These are phyloP conservation scores for Cryptotermes secundus DNA, from an alignment of 1,140 invertebrate genomes.

Conservation along the genomic window DNA sequence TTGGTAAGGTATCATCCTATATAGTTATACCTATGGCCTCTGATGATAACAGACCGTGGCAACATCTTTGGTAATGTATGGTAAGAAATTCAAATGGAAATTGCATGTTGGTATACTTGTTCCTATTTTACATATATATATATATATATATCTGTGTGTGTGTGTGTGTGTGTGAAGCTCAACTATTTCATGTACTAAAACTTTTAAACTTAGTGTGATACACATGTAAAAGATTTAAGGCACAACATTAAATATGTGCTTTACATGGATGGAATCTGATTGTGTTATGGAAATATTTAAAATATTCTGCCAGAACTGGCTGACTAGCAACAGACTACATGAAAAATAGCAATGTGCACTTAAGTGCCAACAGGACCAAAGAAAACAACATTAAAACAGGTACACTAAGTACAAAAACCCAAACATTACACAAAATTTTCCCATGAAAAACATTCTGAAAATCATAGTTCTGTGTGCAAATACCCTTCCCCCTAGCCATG, in stretches of 20 bases:
- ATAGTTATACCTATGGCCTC: neutral
- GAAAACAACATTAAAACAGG: constrained; percentile 45
- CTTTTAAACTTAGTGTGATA: neutral
- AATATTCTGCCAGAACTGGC: neutral
- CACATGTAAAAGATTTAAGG: neutral
- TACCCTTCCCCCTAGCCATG: neutral
- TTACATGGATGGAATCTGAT: constrained; percentile 4
- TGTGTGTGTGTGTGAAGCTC: neutral
- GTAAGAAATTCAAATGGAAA: neutral
- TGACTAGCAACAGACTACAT: neutral
- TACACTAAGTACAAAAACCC: constrained; percentile 43
- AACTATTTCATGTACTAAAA: neutral
- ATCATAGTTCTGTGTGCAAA: neutral
- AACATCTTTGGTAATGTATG: neutral
- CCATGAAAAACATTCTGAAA: neutral
- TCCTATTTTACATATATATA: neutral
- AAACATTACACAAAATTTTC: neutral
- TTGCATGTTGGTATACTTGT: neutral
- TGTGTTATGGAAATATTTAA: neutral
- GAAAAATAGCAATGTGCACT: neutral
- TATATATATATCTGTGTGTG: too few relatives aligned
- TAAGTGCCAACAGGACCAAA: constrained; percentile 38
- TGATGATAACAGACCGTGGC: neutral
- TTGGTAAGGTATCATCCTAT: neutral
- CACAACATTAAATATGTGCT: neutral